Base-by-base conservation (phyloP, 2,888 invertebrate genomes). In the Apodemia duryi region DNA sequence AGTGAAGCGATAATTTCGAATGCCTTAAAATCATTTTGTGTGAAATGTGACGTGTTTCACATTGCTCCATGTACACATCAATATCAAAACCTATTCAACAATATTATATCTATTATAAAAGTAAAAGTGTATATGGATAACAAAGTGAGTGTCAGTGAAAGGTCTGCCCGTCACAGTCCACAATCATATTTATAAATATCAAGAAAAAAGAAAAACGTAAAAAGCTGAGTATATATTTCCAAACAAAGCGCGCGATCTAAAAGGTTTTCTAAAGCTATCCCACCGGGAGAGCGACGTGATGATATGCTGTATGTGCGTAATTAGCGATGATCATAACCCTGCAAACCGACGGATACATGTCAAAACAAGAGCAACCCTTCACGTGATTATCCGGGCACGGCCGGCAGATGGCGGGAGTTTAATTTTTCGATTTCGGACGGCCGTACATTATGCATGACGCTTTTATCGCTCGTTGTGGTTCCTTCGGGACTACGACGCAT, bases 361-460 rank as follows among this genome's bases (percentile, higher is more conserved):
- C 81, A 80, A 75, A 81, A 80, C 81, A 79, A 70, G 72, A 74
- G 69, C 73, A 76, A 75, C 76, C 80, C 80, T 80, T 76, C 73
- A 74, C 73, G 80, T 82, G 85, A 85, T 85, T 84, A 84, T 79
- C 75, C 79, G 73, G 66, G 70, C 75, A 74, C 77, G 76, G 75
- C 80, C 82, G 84, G 80, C 88, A 89, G 90, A 90, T 90, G 91
- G 87, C 84, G 81, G 78, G 82, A 84, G 85, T 88, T 90, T 89
- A 90, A 91, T 91, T 90, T 91, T 90, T 91, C 91, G 89, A 90
- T 91, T 90, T 91, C 88, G 91, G 88, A 86, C 91, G 82, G 79
- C 78, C 73, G 77, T 91, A 81, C 86, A 90, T 90, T 85, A 91
- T 91, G 89, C 84, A 91, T 86, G 86, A 88, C 80, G 91, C 91